Evolutionary conservation across 2,888 invertebrate species (phyloP).

Genomic region (Eledone cirrhosa): DNA sequence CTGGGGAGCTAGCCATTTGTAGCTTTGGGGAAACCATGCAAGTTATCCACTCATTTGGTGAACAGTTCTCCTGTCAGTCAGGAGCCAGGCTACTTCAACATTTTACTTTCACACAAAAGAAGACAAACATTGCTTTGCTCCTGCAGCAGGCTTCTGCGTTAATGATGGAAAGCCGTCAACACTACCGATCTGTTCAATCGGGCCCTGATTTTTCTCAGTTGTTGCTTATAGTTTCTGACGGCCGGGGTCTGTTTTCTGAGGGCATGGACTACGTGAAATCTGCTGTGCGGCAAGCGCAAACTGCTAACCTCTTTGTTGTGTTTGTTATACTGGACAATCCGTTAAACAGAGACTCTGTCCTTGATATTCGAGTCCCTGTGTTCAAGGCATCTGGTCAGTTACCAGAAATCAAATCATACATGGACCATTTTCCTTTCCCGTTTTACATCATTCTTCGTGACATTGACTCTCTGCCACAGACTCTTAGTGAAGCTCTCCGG

Average conservation of each 20-base stretch:
- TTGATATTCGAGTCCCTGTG: slow-evolving; percentile 85
- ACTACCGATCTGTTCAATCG: slow-evolving; percentile 35
- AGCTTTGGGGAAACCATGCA: slow-evolving; percentile 73
- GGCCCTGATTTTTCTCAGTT: slow-evolving; percentile 74
- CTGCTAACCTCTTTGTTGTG: slow-evolving; percentile 88
- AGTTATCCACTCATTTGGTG: slow-evolving; percentile 86
- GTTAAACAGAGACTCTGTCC: slow-evolving; percentile 88
- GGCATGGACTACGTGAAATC: slow-evolving; percentile 81
- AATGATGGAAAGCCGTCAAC: slow-evolving; percentile 67
- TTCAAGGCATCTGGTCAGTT: slow-evolving; percentile 72
- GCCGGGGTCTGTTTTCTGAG: slow-evolving; percentile 86
- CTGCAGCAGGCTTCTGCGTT: slow-evolving; percentile 79
- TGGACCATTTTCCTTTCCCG: slow-evolving; percentile 97
- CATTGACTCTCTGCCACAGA: slow-evolving; percentile 84
- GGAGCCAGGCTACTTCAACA: slow-evolving; percentile 74
- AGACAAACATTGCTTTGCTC: slow-evolving; percentile 84
- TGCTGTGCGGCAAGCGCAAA: slow-evolving; percentile 82
- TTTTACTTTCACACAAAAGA: slow-evolving; percentile 87
- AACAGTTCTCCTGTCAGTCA: slow-evolving; percentile 86
- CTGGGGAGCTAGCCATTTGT: slow-evolving; percentile 89
- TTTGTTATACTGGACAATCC: slow-evolving; percentile 97
- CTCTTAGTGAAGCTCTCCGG: slow-evolving; percentile 92
- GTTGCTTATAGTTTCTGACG: slow-evolving; percentile 92
- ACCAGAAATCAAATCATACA: slow-evolving; percentile 78
- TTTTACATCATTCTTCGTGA: slow-evolving; percentile 95